Evolutionary conservation across 2,888 invertebrate species (phyloP), one percentile per base, ranked within the genome.

Genomic region (Drosophila ezoana): DNA sequence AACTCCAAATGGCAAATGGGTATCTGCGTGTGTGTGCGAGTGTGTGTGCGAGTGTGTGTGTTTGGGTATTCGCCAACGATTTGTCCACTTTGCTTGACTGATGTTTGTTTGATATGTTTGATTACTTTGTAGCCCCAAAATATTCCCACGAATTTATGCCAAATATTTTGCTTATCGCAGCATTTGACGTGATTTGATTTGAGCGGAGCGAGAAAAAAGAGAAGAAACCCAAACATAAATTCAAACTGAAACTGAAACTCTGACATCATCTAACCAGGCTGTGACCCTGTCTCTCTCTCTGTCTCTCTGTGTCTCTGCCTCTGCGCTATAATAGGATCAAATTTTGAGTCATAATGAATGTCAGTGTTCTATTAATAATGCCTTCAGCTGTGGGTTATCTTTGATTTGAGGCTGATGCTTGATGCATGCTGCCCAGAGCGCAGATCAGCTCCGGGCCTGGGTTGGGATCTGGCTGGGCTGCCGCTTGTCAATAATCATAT

Each of bases 101-200:
- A 84, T 87, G 84, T 79, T 84, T 87, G 83, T 76, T 80, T 83
- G 83, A 83, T 83, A 83, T 80, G 86, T 83, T 86, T 83, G 83
- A 83, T 85, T 83, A 83, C 83, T 83, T 83, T 86, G 83, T 83
- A 23, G 56, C 54, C 60, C 9, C 64, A 71, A 63, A 76, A 83
- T 79, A 79, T 84, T 84, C 84, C 84, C 84, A 84, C 84, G 84
- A 77, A 72, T 45, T 51, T 61, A 59, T 65, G 71, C 48, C 53
- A 68, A 68, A 59, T 62, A 62, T 84, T 78, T 73, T 71, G 82
- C 86, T 83, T 83, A 85, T 83, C 82, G 78, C 80, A 69, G 72
- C 78, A 70, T 80, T 83, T 85, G 86, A 83, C 78, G 67, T 83
- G 78, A 82, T 82, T 85, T 82, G 77, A 82, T 79, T 83, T 76